Conservation (phyloP, 2,888 invertebrate species). For the Crepidodera aurea region DNA sequence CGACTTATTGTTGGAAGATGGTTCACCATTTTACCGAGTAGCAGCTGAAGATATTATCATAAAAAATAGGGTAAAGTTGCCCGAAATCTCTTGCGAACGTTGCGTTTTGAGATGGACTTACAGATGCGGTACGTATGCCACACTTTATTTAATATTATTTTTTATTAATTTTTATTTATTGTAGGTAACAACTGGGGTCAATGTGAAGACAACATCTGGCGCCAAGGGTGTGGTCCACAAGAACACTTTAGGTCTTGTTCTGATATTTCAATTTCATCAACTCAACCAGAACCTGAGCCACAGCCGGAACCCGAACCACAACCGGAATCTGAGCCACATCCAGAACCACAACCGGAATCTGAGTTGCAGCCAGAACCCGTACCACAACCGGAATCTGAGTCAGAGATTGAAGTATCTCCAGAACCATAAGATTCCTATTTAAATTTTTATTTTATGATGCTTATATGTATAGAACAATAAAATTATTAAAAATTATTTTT, state of each 20-base stretch:
- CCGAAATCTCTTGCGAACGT: slow-evolving; percentile 60
- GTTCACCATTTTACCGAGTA: slow-evolving; percentile 42
- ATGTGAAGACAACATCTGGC: slow-evolving; percentile 51
- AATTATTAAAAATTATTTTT: too few species aligned
- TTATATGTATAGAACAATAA: too few species aligned
- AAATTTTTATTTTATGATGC: too few species aligned
- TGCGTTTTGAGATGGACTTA: slow-evolving; percentile 66
- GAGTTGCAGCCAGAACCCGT: too few species aligned
- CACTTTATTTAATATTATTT: background rate
- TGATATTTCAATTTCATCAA: slow-evolving; percentile 49
- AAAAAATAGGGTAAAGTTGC: slow-evolving; percentile 53
- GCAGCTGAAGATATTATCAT: slow-evolving; percentile 5
- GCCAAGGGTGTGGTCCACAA: slow-evolving; percentile 56
- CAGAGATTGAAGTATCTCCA: too few species aligned
- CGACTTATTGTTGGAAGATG: slow-evolving; percentile 53
- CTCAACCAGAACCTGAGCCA: background rate
- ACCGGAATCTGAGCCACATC: too few species aligned
- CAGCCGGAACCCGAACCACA: background rate
- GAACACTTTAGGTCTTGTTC: slow-evolving; percentile 57
- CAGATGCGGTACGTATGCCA: slow-evolving; percentile 39
- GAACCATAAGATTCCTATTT: too few species aligned
- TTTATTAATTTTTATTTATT: background rate
- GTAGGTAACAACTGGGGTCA: slow-evolving; percentile 56
- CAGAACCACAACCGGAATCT: too few species aligned
- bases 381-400: too few species aligned